Percentiles rank a stretch among this genome's conserved stretches.
These are phyloP conservation scores for Phalacrocorax aristotelis DNA, from an alignment of 2,113 vertebrate genomes.

Conservation along the genomic window DNA sequence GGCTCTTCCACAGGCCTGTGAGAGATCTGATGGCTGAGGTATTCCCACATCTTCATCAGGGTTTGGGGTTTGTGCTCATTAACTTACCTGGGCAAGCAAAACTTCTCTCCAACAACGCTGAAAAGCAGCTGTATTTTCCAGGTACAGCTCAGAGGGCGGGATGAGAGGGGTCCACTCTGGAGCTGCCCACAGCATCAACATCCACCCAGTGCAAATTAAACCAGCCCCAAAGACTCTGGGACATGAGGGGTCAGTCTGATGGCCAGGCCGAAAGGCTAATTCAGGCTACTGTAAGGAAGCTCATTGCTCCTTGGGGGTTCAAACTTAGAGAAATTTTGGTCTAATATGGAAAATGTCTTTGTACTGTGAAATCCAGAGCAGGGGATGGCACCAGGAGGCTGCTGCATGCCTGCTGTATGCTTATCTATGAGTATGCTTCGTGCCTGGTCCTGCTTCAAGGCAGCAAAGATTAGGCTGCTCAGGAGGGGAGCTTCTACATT, in stretches of 20 bases:
- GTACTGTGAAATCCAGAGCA: slow-evolving; percentile 5
- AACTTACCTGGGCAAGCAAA: not conserved
- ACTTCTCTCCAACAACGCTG: not conserved
- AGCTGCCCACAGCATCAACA: not conserved
- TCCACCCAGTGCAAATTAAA: not conserved
- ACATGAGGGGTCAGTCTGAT: not conserved
- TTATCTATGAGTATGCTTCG: not conserved
- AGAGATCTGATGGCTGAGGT: not conserved
- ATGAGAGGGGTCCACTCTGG: not conserved
- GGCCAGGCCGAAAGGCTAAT: not conserved
- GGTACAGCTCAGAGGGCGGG: not conserved
- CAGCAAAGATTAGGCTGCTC: slow-evolving; percentile 46
- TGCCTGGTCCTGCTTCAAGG: slow-evolving; percentile 37
- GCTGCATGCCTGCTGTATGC: slow-evolving; percentile 7
- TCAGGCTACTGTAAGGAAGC: not conserved
- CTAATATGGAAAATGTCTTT: slow-evolving; percentile 26
- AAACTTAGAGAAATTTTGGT: not conserved
- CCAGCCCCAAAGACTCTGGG: not conserved
- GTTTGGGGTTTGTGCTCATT: not conserved
- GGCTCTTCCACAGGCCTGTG: not conserved
- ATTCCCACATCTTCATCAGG: not conserved
- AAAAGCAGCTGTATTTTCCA: not conserved
- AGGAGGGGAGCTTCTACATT: slow-evolving; percentile 20
- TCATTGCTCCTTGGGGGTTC: not conserved
- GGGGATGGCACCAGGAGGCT: slow-evolving; percentile 5